Evolutionary conservation across 2,888 invertebrate species (phyloP), one percentile per base, ranked within the genome.

Genomic region (Fissipunctia ypsillon): DNA sequence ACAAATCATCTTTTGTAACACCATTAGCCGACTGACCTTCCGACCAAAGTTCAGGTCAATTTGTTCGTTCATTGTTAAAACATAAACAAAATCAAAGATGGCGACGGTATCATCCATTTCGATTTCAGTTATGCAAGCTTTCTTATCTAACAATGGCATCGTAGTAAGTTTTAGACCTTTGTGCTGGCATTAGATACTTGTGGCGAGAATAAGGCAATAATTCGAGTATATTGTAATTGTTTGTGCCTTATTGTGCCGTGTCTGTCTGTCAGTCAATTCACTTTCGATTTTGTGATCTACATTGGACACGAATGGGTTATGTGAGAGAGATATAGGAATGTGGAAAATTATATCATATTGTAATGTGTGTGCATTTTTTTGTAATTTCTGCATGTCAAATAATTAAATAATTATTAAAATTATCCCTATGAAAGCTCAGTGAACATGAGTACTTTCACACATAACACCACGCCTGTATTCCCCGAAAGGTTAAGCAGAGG

Each of bases 101-200:
- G 71, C 59, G 60, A 31, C 45, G 48, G 65, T 25, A 77, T 78
- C 83, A 77, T 82, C 76, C 67, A 76, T 78, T 83, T 78, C 66
- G 72, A 68, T 79, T 85, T 66, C 50, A 78, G 84, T 94, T 90
- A 90, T 86, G 92, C 93, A 93, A 89, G 87, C 84, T 87, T 88
- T 87, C 89, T 91, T 94, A 95, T 96, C 95, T 90, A 88, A 93
- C 94, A 93, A 94, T 94, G 88, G 91, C 90, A 96, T 95, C 95
- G 91, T 92, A 94, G 93, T 93, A 93, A 93, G 93, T 92, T 90
- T 93, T 90, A 91, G 93, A 94, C 95, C 95, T 95, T 95, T 95
- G 93, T 84, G 86, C 89, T 84, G 85, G 90, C 83, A 92, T 93
- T 91, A 92, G 41, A 93, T 92, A 93, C 93, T 92, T 91, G 89